A percentile compares a stretch with the other conserved stretches of the same genome.
These are phyloP conservation scores for Psophia crepitans DNA, from an alignment of 2,113 vertebrate genomes.

Conservation along the genomic window DNA sequence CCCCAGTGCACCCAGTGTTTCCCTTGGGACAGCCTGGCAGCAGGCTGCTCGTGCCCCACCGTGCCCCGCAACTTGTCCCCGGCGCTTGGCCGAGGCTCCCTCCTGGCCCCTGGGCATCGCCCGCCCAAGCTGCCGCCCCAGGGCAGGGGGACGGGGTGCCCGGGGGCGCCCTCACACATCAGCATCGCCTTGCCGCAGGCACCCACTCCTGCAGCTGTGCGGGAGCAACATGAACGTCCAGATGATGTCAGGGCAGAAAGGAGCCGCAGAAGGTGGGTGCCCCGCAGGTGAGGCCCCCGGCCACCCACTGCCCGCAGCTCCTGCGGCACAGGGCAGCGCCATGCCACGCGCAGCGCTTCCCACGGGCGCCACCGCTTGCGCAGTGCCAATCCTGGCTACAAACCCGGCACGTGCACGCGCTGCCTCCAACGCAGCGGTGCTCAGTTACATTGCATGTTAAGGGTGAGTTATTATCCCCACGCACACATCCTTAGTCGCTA, in stretches of 20 bases:
- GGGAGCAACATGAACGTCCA: neutral
- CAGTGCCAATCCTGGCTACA: neutral
- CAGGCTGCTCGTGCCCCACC: neutral
- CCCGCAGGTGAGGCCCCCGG: rapidly evolving
- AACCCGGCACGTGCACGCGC: rapidly evolving
- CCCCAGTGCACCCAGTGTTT: no score
- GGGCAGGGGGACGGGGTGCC: neutral
- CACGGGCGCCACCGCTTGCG: neutral
- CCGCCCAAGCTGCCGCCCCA: neutral
- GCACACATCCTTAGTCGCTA: rapidly evolving
- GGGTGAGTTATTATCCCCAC: no score
- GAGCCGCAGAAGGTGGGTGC: rapidly evolving
- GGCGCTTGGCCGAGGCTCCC: neutral
- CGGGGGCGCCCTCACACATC: neutral
- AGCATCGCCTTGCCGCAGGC: neutral
- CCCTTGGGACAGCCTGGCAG: neutral
- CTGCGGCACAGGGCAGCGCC: rapidly evolving
- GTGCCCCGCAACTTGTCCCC: neutral
- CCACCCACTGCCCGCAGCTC: neutral
- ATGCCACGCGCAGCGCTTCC: neutral
- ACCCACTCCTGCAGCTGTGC: neutral
- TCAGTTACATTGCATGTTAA: rapidly evolving
- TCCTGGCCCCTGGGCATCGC: neutral
- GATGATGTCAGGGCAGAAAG: neutral
- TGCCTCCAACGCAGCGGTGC: rapidly evolving